These are phyloP conservation scores for Brevimyrus niger DNA, from an alignment of 2,113 vertebrate genomes.

Conservation along the genomic window DNA sequence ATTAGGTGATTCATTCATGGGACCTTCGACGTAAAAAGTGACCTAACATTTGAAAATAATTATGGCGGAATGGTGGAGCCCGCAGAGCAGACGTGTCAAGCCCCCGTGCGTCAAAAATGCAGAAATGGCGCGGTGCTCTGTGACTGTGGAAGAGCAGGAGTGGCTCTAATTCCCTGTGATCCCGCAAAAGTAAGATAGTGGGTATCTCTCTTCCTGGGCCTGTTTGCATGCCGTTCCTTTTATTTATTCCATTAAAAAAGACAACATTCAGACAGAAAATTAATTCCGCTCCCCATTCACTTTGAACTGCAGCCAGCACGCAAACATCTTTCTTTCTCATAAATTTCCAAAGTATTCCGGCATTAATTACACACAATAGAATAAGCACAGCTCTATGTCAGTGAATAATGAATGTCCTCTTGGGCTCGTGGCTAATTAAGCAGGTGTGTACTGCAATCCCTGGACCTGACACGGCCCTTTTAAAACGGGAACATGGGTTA, in stretches of 20 bases:
- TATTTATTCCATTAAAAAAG: slow-evolving; percentile 19
- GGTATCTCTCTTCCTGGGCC: not conserved
- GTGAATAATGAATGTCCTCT: slow-evolving; percentile 11
- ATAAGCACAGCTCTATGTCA: not conserved
- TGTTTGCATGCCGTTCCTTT: not conserved
- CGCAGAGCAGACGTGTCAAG: not conserved
- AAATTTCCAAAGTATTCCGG: slow-evolving; percentile 11
- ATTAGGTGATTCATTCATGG: not conserved
- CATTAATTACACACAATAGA: slow-evolving; percentile 19
- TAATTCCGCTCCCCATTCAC: slow-evolving; percentile 2
- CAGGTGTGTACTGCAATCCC: not conserved
- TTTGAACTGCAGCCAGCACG: slow-evolving; percentile 9
- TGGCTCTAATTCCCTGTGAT: not conserved
- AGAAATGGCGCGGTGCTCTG: not conserved
- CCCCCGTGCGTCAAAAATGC: not conserved
- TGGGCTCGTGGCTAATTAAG: slow-evolving; percentile 13
- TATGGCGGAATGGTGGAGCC: not conserved
- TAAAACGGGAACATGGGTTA: not conserved
- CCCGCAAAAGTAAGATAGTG: not conserved
- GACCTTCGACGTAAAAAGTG: not conserved
- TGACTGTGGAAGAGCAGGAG: not conserved
- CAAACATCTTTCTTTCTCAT: slow-evolving; percentile 16
- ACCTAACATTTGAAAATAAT: not conserved
- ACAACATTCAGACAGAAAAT: slow-evolving; percentile 12
- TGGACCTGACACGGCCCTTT: not conserved